Conservation (phyloP, 2,797 vertebrate genomes). For the Tarsius wallacei region DNA sequence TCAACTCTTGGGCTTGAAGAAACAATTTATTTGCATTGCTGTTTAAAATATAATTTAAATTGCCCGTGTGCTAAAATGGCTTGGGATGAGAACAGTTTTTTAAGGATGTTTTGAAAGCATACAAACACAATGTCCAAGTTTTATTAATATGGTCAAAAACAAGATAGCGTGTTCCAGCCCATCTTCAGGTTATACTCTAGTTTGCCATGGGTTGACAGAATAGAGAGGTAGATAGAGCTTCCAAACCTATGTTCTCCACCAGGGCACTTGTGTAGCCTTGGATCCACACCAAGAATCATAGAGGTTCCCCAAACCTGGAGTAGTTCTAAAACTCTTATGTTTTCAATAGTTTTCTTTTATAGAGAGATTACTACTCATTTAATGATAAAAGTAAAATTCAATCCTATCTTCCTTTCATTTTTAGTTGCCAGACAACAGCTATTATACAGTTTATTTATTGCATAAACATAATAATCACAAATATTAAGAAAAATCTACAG, state of each 20-base stretch:
- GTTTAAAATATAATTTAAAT: slow-evolving; percentile 79
- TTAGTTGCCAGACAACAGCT: slow-evolving; percentile 49
- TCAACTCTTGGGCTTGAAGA: slow-evolving; percentile 49
- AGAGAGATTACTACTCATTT: not conserved
- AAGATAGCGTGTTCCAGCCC: not conserved
- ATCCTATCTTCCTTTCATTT: slow-evolving; percentile 3
- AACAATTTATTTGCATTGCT: slow-evolving; percentile 79
- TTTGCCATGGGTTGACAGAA: not conserved
- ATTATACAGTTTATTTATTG: slow-evolving; percentile 31
- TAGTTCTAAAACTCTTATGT: not conserved
- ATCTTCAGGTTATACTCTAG: not conserved
- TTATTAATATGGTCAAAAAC: slow-evolving; percentile 16
- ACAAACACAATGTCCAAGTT: not conserved
- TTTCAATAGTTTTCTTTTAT: slow-evolving; percentile 19
- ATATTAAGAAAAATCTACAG: slow-evolving; percentile 48
- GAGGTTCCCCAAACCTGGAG: not conserved
- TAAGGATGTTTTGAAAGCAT: slow-evolving; percentile 8
- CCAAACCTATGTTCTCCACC: not conserved
- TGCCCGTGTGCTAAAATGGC: slow-evolving; percentile 60
- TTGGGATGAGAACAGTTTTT: slow-evolving; percentile 43
- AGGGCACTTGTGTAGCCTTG: not conserved
- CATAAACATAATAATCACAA: not conserved
- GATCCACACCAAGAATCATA: not conserved
- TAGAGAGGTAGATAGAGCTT: not conserved
- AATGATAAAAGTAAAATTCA: slow-evolving; percentile 25